Percentiles rank a stretch among this genome's conserved stretches.
Evolutionary conservation across 2,888 invertebrate species (phyloP).

Genomic region (Eupithecia subfuscata): DNA sequence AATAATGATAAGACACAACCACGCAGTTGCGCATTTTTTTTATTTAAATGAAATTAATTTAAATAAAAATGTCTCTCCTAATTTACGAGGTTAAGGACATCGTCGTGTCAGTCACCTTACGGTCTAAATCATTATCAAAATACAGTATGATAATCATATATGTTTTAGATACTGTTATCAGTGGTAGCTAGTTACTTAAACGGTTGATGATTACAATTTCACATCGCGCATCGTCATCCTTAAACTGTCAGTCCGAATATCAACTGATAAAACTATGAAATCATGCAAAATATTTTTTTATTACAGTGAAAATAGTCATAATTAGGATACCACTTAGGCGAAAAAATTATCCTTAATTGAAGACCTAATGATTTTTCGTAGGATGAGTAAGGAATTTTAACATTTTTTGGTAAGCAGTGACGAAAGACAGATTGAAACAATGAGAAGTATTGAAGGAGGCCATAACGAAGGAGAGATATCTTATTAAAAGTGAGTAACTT

Average conservation of each 20-base stretch:
- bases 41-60: background rate
- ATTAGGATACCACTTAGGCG: background rate
- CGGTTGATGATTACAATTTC: background rate
- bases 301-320: background rate
- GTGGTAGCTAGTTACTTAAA: background rate
- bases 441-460: too few species aligned
- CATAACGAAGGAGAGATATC: background rate
- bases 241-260: background rate
- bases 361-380: background rate
- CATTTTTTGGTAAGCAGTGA: background rate
- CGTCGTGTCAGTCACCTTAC: conserved; percentile 10
- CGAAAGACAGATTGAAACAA: background rate
- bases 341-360: background rate
- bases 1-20: background rate
- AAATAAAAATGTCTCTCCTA: background rate
- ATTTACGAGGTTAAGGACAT: conserved; percentile 21
- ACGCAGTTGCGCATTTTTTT: background rate
- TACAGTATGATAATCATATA: background rate
- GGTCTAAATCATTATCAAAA: background rate
- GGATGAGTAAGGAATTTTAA: background rate
- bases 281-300: background rate
- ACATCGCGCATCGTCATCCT: background rate
- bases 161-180: background rate
- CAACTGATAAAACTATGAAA: background rate
- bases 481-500: background rate